Evolutionary conservation across 2,113 vertebrate species (phyloP).

Genomic region (Dermatemys mawii): DNA sequence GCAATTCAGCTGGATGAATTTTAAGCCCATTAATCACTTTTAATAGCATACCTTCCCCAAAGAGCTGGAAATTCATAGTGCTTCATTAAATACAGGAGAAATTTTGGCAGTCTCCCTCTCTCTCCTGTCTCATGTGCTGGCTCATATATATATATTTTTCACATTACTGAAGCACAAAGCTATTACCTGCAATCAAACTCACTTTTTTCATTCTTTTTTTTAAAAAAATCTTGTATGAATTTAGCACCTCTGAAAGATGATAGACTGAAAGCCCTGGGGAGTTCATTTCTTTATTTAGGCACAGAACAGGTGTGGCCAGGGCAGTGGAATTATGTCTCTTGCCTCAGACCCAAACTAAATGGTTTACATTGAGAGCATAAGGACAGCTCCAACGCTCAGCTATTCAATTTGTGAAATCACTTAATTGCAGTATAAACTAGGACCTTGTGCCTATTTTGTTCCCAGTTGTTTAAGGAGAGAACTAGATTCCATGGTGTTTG

Average conservation of each 20-base stretch:
- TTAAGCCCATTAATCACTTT: slow-evolving; percentile 69
- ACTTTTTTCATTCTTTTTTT: slow-evolving; percentile 45
- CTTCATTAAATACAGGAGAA: slow-evolving; percentile 65
- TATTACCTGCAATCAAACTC: slow-evolving; percentile 43
- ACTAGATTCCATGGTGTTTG: not conserved
- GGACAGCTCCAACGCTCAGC: not conserved
- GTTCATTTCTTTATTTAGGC: slow-evolving; percentile 28
- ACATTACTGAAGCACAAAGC: slow-evolving; percentile 42
- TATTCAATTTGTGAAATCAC: not conserved
- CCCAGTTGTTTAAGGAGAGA: not conserved
- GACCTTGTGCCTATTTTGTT: not conserved
- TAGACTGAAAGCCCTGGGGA: slow-evolving; percentile 42
- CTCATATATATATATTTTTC: slow-evolving; percentile 59
- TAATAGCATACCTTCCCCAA: slow-evolving; percentile 67
- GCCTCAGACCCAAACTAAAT: not conserved
- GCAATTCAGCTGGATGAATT: slow-evolving; percentile 57
- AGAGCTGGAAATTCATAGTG: slow-evolving; percentile 54
- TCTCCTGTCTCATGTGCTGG: slow-evolving; percentile 15
- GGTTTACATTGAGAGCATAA: not conserved
- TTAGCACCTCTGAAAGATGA: slow-evolving; percentile 40
- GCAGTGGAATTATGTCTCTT: not conserved
- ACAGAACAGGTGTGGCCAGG: not conserved
- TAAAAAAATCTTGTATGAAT: slow-evolving; percentile 52
- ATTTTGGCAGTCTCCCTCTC: not conserved
- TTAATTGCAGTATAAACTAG: not conserved